Conservation (phyloP, 2,888 invertebrate species). For the Ellobium chinense region DNA sequence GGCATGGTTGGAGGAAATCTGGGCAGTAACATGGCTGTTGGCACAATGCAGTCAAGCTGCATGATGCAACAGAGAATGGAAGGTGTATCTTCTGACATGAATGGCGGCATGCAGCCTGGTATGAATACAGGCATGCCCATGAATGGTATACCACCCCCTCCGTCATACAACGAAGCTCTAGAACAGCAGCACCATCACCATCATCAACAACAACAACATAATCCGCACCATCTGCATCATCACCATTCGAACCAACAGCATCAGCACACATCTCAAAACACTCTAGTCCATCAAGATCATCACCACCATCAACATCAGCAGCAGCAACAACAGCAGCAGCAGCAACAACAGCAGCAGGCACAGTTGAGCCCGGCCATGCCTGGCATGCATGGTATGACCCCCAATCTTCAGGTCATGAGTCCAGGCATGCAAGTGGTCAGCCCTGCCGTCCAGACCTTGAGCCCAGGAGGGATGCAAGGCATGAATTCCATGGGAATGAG, state of each 20-base stretch:
- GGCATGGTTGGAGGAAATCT: neutral
- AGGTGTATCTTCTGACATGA: neutral
- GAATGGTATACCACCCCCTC: slow-evolving; percentile 68
- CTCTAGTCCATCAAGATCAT: slow-evolving; percentile 1
- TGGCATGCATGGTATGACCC: slow-evolving; percentile 38
- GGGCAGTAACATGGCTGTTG: slow-evolving; percentile 14
- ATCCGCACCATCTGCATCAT: slow-evolving; percentile 10
- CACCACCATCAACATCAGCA: slow-evolving; percentile 12
- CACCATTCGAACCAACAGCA: slow-evolving; percentile 47
- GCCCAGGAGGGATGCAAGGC: slow-evolving; percentile 14
- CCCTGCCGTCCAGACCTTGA: slow-evolving; percentile 4
- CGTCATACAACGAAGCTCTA: slow-evolving; percentile 66
- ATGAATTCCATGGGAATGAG: slow-evolving; percentile 12
- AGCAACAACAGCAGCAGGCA: slow-evolving; percentile 45
- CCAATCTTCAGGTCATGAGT: slow-evolving; percentile 1
- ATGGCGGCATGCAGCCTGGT: neutral
- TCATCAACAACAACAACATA: slow-evolving; percentile 47
- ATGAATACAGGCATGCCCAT: slow-evolving; percentile 21
- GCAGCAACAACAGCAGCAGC: slow-evolving; percentile 49
- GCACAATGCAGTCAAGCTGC: slow-evolving; percentile 20
- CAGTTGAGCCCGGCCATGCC: slow-evolving; percentile 29
- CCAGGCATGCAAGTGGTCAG: slow-evolving; percentile 10
- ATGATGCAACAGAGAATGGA: slow-evolving; percentile 30
- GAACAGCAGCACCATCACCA: slow-evolving; percentile 53
- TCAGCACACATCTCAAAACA: slow-evolving; percentile 38